Conservation (phyloP, 2,113 vertebrate species). For the Sebastes fasciatus region DNA sequence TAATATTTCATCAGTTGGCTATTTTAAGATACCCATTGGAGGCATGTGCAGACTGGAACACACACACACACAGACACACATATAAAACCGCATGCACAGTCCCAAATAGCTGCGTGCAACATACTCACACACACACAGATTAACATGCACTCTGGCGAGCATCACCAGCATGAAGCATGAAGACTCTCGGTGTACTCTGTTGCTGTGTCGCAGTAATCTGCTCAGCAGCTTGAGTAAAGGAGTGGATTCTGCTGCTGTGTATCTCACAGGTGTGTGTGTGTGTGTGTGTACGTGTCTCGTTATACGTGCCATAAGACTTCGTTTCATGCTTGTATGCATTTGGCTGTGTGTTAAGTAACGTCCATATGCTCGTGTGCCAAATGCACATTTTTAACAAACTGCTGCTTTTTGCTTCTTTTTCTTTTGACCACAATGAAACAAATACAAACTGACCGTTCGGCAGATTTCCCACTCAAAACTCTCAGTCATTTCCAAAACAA, state of each 20-base stretch:
- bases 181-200: conserved; percentile 24
- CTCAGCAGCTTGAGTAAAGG: conserved; percentile 26
- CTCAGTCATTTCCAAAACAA: not conserved
- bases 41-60: not conserved
- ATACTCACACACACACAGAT: conserved; percentile 22
- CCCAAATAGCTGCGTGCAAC: not conserved
- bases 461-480: not conserved
- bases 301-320: not conserved
- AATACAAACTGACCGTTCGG: not conserved
- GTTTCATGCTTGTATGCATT: not conserved
- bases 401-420: not conserved
- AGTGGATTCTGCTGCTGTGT: conserved; percentile 23
- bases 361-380: not conserved
- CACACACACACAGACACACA: not conserved
- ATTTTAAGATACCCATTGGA: conserved; percentile 46
- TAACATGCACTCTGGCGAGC: conserved; percentile 32
- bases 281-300: not conserved
- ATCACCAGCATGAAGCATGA: conserved; percentile 27
- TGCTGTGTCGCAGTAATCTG: conserved; percentile 50
- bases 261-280: not conserved
- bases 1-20: conserved; percentile 69
- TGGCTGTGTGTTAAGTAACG: not conserved
- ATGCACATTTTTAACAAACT: conserved; percentile 1
- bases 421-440: not conserved
- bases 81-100: not conserved